Evolutionary conservation across 2,888 invertebrate genomes (phyloP).

Genomic region (Dione vanillae): DNA sequence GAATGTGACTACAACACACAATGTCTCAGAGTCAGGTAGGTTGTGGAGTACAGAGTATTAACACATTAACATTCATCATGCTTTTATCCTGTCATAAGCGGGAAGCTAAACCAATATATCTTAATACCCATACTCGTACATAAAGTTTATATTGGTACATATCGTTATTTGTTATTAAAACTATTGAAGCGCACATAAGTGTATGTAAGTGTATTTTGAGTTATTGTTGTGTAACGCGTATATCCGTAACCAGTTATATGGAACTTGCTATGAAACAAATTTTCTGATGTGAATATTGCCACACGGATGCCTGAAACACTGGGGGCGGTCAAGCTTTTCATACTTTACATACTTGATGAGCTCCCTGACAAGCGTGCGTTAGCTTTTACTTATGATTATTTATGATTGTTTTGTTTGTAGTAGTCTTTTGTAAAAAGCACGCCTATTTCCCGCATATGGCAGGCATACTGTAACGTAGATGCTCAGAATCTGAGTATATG

Average conservation of each 20-base stretch:
- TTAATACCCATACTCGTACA: background rate
- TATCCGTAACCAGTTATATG: background rate
- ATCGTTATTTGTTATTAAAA: constrained; percentile 9
- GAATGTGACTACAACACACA: too few species aligned
- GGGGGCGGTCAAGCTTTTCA: constrained; percentile 17
- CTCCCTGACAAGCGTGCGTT: background rate
- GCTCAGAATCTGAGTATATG: too few species aligned
- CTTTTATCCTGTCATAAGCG: too few species aligned
- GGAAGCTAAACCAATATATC: too few species aligned
- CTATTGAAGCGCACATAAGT: constrained; percentile 5
- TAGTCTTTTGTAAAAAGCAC: too few species aligned
- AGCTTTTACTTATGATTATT: background rate
- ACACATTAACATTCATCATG: too few species aligned
- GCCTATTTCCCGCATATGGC: background rate
- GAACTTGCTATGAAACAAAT: constrained; percentile 9
- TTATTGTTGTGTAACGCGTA: constrained; percentile 14
- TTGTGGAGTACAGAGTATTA: too few species aligned
- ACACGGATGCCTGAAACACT: constrained; percentile 11
- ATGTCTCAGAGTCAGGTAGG: too few species aligned
- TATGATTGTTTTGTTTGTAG: background rate
- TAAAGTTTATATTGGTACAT: too few species aligned
- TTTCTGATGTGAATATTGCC: constrained; percentile 18
- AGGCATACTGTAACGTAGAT: too few species aligned
- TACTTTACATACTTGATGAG: constrained; percentile 26
- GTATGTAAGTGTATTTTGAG: background rate